Evolutionary conservation across 2,113 vertebrate genomes (phyloP), one percentile per base, ranked within the genome.

Genomic region (Thunnus thynnus): DNA sequence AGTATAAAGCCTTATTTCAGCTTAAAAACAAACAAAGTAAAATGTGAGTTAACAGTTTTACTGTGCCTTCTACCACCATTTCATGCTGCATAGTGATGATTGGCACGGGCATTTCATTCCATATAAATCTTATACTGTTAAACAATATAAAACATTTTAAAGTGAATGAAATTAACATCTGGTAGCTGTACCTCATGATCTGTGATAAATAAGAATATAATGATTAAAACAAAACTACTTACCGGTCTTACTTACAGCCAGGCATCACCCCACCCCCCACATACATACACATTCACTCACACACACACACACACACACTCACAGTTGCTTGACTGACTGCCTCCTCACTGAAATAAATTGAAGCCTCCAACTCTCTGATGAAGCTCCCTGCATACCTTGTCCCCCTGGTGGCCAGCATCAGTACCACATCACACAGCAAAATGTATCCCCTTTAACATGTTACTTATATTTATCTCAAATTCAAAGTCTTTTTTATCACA

Each of bases 391-490:
- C 73, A 81, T 72, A 36, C 18, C 18, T 11, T 3, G n/a, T 86
- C 92, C 93, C 91, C 87, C 93, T 94, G 57, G 88, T 92, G 93
- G 89, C 36, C 79, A 84, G 16, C 16, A 47, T 62, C 13, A 63
- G 55, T 86, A 92, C 57, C 13, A 69, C 85, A 83, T 0, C 18
- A 25, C 18, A 58, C 30, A n/a, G n/a, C 16, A 50, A 14, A 14
- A 25, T 36, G 25, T 66, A 25, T 13, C 0, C 13, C 2, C 5
- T 6, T 27, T 11, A 3, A 25, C 8, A 56, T 13, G 2, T 55
- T 55, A 22, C 12, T 70, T 46, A 46, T 1, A 7, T 52, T 25
- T 20, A 8, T 57, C 14, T n/a, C 11, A 22, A 17, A 69, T 44
- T 12, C 47, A 3, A 48, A 36, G 1, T 50, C 0, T 52, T 67